Base-by-base conservation (phyloP, 2,113 vertebrate genomes). In the Alectura lathami region DNA sequence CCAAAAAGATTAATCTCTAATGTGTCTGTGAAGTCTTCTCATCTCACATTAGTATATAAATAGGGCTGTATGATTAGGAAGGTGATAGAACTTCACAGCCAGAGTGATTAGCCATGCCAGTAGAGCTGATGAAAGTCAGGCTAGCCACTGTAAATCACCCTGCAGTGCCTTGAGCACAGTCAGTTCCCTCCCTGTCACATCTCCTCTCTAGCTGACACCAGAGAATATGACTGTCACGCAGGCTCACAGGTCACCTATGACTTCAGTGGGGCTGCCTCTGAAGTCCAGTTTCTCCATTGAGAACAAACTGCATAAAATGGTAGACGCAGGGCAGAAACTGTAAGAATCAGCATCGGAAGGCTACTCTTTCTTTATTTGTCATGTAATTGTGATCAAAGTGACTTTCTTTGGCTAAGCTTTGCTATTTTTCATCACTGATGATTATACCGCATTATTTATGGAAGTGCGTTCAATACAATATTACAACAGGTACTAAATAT, bases 101-200 rank as follows among this genome's bases (percentile, higher is more conserved):
- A 62, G 30, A 16, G 11, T 23, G 26, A 62, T 62, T 79, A n/a
- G 50, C 27, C 9, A 8, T 73, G 11, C 11, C 47, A 30, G 7
- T 16, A 9, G 2, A 5, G 43, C 43, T 89, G 48, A 23, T 9
- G 5, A 68, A 30, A 76, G 68, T 2, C 29, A 11, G 42, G 6
- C 17, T 70, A 15, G 17, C 26, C 40, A 7, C 1, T 3, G 26
- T 38, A 23, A 59, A 27, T 22, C 54, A 34, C 13, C 36, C 11
- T 53, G 36, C 43, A 2, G 0, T 70, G 36, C 69, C 53, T 21
- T 0, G 0, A 74, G 54, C 36, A 29, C 6, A 2, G 29, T 10
- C 75, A 48, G n/a, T 50, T 66, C 26, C 32, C 9, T 83, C 8
- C 1, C 6, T 51, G 29, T 14, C 34, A 17, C 24, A 18, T 15